phyloP scores from a whole-genome alignment of 2,888 invertebrate species.

The Stegophylla sp. region DNA sequence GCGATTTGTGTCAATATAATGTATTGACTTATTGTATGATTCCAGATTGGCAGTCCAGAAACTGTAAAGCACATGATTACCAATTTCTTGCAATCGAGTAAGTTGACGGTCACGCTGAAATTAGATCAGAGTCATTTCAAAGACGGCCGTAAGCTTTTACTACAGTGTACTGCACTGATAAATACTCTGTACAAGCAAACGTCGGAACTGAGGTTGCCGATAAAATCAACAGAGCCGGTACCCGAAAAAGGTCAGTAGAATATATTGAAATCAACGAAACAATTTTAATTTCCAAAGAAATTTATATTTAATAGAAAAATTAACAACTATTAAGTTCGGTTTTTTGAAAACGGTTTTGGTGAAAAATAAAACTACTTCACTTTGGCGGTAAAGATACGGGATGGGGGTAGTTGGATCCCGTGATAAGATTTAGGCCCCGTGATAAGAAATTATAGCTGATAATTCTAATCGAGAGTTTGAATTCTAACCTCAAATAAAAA shows the following conservation, averaged over 20 bases:
- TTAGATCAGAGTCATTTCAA: slow-evolving; percentile 48
- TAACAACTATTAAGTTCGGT: no score
- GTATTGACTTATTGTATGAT: slow-evolving; percentile 19
- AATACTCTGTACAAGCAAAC: slow-evolving; percentile 74
- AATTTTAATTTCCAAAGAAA: no score
- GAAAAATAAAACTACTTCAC: no score
- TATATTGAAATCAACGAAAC: not conserved
- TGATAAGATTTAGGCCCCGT: no score
- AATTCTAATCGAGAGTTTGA: no score
- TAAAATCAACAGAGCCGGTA: slow-evolving; percentile 77
- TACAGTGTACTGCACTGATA: slow-evolving; percentile 77
- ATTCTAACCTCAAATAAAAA: no score
- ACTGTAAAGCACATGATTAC: slow-evolving; percentile 61
- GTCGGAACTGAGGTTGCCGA: slow-evolving; percentile 73
- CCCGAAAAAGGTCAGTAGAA: slow-evolving; percentile 74
- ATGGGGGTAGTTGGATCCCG: no score
- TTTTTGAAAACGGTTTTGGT: no score
- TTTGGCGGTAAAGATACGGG: no score
- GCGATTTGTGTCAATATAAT: not conserved
- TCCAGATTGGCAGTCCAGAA: slow-evolving; percentile 64
- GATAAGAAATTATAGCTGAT: no score
- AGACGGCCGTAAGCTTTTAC: slow-evolving; percentile 67
- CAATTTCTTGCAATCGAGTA: slow-evolving; percentile 68
- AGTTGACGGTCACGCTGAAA: slow-evolving; percentile 67
- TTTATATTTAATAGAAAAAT: no score